These are phyloP conservation scores for Folsomia manolachei DNA, from an alignment of 2,888 invertebrate species.

Conservation along the genomic window DNA sequence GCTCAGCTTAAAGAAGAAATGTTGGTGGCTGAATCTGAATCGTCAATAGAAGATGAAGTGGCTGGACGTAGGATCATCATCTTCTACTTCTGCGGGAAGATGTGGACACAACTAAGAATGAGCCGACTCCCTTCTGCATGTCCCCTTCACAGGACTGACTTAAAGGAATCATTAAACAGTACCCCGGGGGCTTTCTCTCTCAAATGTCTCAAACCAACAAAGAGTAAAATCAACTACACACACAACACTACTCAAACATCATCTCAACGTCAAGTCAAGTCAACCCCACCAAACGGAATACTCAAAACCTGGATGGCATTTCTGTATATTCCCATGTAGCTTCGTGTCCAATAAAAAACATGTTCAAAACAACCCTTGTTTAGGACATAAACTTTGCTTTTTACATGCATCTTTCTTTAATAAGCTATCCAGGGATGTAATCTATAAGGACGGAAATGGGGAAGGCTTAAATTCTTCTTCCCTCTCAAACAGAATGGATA, in stretches of 20 bases:
- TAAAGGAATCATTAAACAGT: constrained; percentile 20
- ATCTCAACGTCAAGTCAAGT: constrained; percentile 8
- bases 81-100: neutral
- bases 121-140: constrained; percentile 14
- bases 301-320: neutral
- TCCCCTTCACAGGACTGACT: constrained; percentile 14
- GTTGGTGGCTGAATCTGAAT: neutral
- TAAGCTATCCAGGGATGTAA: too few species aligned
- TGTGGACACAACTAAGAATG: constrained; percentile 8
- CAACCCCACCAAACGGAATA: constrained; percentile 5
- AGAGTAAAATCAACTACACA: constrained; percentile 11
- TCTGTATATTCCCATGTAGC: too few species aligned
- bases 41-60: constrained; percentile 18
- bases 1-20: neutral
- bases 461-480: too few species aligned
- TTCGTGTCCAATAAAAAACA: too few species aligned
- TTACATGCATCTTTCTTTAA: too few species aligned
- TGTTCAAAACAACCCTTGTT: too few species aligned
- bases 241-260: constrained; percentile 9
- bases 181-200: constrained; percentile 23
- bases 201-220: constrained; percentile 12
- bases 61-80: constrained; percentile 16
- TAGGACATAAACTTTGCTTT: too few species aligned
- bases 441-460: too few species aligned
- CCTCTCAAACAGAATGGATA: too few species aligned